phyloP scores from a whole-genome alignment of 2,888 invertebrate genomes.

The Antheraea yamamai region DNA sequence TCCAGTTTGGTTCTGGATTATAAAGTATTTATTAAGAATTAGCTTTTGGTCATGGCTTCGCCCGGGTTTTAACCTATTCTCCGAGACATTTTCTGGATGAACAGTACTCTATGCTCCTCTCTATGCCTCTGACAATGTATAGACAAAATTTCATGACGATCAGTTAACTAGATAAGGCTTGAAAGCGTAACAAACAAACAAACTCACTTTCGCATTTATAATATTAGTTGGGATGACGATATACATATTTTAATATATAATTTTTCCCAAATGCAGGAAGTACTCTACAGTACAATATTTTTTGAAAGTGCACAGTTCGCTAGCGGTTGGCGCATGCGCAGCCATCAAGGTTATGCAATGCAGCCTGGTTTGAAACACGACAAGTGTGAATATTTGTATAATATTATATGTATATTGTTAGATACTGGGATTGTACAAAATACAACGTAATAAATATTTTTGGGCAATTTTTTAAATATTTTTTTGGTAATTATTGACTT shows the following conservation, averaged over 20 bases:
- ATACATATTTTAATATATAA: not conserved
- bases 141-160: too few species aligned
- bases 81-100: too few species aligned
- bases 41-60: too few species aligned
- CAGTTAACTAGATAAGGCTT: too few species aligned
- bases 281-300: conserved; percentile 16
- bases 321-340: conserved; percentile 25
- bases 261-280: conserved; percentile 9
- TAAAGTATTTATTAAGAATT: too few species aligned
- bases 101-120: too few species aligned
- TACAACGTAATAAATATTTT: not conserved
- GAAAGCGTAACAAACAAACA: too few species aligned
- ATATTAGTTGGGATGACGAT: too few species aligned
- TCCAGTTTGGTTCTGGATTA: too few species aligned
- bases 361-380: conserved; percentile 36
- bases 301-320: conserved; percentile 39
- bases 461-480: not conserved
- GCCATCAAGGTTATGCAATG: conserved; percentile 42
- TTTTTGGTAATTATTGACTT: not conserved
- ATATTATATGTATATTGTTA: conserved; percentile 5
- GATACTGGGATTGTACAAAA: not conserved
- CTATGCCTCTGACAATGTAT: too few species aligned
- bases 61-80: too few species aligned
- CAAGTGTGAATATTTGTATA: conserved; percentile 11
- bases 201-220: too few species aligned